Conservation (phyloP, 2,888 invertebrate genomes). For the Zeuzera pyrina region DNA sequence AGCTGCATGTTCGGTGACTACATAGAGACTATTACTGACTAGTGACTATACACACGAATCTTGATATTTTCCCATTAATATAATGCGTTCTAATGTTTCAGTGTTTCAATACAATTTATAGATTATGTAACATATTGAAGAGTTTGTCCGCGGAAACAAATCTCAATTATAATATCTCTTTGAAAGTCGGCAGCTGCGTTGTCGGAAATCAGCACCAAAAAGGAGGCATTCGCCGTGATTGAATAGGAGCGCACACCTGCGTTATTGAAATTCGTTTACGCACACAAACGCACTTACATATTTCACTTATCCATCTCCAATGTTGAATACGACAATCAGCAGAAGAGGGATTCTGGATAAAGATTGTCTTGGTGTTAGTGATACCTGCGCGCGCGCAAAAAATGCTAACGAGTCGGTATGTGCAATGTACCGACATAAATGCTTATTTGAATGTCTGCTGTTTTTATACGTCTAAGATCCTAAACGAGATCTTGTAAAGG, state of each 20-base stretch:
- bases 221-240: conserved; percentile 20
- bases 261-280: conserved; percentile 18
- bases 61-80: too few relatives aligned
- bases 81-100: too few relatives aligned
- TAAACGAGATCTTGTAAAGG: too few relatives aligned
- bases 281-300: conserved; percentile 20
- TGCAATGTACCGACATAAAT: too few relatives aligned
- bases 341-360: conserved; percentile 25
- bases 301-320: conserved; percentile 30
- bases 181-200: conserved; percentile 21
- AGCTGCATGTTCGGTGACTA: too few relatives aligned
- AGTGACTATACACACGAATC: too few relatives aligned
- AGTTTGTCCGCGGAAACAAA: conserved; percentile 3
- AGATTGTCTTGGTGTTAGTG: conserved; percentile 21
- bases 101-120: too few relatives aligned
- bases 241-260: conserved; percentile 31
- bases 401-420: conserved; percentile 11
- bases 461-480: too few relatives aligned
- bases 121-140: too few relatives aligned
- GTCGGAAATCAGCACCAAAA: conserved; percentile 21
- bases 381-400: conserved; percentile 26
- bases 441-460: too few relatives aligned
- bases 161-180: conserved; percentile 9
- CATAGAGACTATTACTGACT: too few relatives aligned
- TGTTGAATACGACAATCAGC: conserved; percentile 31